Evolutionary conservation across 2,113 vertebrate species (phyloP).

Genomic region (Xenopus laevis): DNA sequence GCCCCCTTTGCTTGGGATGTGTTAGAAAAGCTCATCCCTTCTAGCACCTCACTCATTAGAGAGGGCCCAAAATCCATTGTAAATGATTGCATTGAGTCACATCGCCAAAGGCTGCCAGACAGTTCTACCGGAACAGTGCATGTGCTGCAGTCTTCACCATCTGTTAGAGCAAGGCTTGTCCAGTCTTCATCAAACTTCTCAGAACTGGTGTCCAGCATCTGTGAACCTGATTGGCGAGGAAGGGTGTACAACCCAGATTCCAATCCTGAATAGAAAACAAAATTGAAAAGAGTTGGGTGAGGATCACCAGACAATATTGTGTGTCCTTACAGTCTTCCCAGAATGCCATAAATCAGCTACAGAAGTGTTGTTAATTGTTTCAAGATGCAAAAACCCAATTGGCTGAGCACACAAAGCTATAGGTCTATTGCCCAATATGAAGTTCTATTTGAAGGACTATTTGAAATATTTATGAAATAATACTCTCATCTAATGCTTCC

Average conservation of each 20-base stretch:
- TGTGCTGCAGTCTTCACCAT: slow-evolving; percentile 9
- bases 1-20: slow-evolving; percentile 14
- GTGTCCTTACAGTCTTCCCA: too few species aligned
- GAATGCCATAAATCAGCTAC: too few species aligned
- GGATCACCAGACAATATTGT: too few species aligned
- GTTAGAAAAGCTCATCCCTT: slow-evolving; percentile 77
- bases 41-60: slow-evolving; percentile 85
- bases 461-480: too few species aligned
- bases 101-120: slow-evolving; percentile 59
- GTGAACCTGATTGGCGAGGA: slow-evolving; percentile 73
- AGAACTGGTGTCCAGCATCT: slow-evolving; percentile 58
- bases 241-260: slow-evolving; percentile 87
- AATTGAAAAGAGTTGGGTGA: too few species aligned
- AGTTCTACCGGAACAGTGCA: slow-evolving; percentile 16
- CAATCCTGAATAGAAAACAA: slow-evolving; percentile 62
- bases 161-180: slow-evolving; percentile 2
- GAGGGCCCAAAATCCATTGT: slow-evolving; percentile 89
- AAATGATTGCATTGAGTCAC: slow-evolving; percentile 89
- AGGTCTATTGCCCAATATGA: too few species aligned
- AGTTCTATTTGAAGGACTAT: too few species aligned
- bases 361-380: too few species aligned
- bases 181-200: slow-evolving; percentile 52
- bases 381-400: too few species aligned
- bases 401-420: too few species aligned
- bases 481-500: too few species aligned